phyloP scores from a whole-genome alignment of 2,113 vertebrate species.

The Salvelinus sp. region DNA sequence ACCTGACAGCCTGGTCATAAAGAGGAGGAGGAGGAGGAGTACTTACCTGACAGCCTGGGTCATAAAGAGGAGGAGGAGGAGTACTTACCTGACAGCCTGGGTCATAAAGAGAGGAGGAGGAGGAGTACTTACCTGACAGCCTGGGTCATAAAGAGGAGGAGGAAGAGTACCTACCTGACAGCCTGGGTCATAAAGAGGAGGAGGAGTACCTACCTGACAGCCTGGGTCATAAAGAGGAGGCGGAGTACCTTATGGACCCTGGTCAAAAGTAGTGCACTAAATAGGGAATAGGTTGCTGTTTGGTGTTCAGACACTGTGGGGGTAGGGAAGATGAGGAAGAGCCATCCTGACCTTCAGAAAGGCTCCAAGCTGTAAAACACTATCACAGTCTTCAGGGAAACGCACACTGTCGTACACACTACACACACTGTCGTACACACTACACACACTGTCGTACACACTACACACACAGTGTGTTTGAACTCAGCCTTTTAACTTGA shows the following conservation, averaged over 20 bases:
- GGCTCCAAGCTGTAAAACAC: conserved; percentile 78
- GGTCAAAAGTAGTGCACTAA: not conserved
- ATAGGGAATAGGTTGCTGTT: no score
- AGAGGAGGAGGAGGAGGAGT: no score
- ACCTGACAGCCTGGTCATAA: no score
- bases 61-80: no score
- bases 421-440: not conserved
- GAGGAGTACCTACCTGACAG: not conserved
- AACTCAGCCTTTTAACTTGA: conserved; percentile 85
- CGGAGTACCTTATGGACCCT: conserved; percentile 43
- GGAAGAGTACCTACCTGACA: no score
- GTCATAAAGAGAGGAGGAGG: no score
- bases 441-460: not conserved
- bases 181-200: no score
- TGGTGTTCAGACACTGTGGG: conserved; percentile 56
- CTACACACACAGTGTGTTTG: conserved; percentile 75
- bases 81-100: no score
- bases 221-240: no score
- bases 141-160: no score
- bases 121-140: no score
- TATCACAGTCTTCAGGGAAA: conserved; percentile 38
- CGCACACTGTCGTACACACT: not conserved
- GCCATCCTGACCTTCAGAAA: conserved; percentile 82
- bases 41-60: no score
- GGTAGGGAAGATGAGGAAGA: conserved; percentile 63